Evolutionary conservation across 2,888 invertebrate species (phyloP), one percentile per base, ranked within the genome.

Genomic region (Leucophenga maculata): DNA sequence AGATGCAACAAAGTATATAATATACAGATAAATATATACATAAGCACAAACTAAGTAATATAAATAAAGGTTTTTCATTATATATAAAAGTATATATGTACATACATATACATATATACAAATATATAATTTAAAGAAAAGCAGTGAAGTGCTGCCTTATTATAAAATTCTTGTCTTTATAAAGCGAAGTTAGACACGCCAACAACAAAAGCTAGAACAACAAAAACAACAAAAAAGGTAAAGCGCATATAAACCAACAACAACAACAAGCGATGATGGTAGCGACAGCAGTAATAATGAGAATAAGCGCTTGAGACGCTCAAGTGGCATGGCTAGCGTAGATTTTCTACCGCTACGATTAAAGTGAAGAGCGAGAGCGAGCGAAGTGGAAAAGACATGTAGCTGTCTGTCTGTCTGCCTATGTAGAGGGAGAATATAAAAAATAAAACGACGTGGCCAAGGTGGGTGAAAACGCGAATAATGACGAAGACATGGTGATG

Each of bases 101-200:
- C 26, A 60, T 31, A 39, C 55, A 54, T 54, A 54, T 18, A 54
- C 16, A n/a, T 54, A 54, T 54, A 18, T 54, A n/a, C n/a, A 54
- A n/a, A 54, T 60, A 60, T 11, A 55, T n/a, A n/a, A n/a, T 39
- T 22, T 55, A 71, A 54, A 69, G 16, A 50, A 14, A 60, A 39
- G 16, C 44, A 48, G 48, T 62, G 18, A n/a, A 26, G 46, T 54
- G 44, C 11, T 65, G 57, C 20, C 39, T 50, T 69, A 65, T 69
- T 67, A 64, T 67, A 44, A 57, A 67, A 62, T 55, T 67, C 64
- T 62, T 70, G 54, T 18, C 22, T 50, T 44, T 66, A 20, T 39
- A 39, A 39, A 3, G 39, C 3, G 39, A 39, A 39, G 39, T 9
- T 39, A 39, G 39, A 39, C 39, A 39, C 39, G 39, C 39, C 52